Conservation (phyloP, 2,113 vertebrate genomes). For the Prunella fulvescens region DNA sequence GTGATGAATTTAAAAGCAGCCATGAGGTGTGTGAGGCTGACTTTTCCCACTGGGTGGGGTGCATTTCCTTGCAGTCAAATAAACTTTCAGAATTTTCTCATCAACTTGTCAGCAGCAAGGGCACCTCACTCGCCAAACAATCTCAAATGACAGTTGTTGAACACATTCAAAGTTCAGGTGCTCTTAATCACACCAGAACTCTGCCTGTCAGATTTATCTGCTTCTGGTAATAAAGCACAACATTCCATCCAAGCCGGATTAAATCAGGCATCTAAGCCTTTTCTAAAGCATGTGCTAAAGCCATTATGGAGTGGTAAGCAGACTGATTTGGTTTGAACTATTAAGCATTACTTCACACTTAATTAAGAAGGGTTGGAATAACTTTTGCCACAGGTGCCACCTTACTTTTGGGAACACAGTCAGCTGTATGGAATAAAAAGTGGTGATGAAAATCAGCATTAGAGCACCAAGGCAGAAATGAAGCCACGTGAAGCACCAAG, state of each 20-base stretch:
- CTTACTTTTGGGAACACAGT: neutral
- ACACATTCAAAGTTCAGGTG: neutral
- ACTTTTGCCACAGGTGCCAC: neutral
- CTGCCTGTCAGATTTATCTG: neutral
- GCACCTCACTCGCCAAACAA: neutral
- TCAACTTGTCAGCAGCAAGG: neutral
- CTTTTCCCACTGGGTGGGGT: constrained; percentile 2
- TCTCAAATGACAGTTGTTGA: neutral
- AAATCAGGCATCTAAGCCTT: neutral
- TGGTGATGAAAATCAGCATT: accelerated
- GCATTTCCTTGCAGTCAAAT: constrained; percentile 9
- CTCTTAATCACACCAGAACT: neutral
- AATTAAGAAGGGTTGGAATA: neutral
- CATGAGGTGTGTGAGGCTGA: neutral
- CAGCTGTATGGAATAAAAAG: neutral
- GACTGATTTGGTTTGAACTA: neutral
- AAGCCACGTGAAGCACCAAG: neutral
- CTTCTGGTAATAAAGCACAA: neutral
- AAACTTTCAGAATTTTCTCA: constrained; percentile 14
- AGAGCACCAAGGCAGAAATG: neutral
- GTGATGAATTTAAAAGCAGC: neutral
- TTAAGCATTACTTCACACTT: neutral
- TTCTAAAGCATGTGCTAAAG: neutral
- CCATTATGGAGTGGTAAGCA: neutral
- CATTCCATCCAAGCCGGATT: neutral